Evolutionary conservation across 2,113 vertebrate species (phyloP).

Genomic region (Triplophysa tibetana): DNA sequence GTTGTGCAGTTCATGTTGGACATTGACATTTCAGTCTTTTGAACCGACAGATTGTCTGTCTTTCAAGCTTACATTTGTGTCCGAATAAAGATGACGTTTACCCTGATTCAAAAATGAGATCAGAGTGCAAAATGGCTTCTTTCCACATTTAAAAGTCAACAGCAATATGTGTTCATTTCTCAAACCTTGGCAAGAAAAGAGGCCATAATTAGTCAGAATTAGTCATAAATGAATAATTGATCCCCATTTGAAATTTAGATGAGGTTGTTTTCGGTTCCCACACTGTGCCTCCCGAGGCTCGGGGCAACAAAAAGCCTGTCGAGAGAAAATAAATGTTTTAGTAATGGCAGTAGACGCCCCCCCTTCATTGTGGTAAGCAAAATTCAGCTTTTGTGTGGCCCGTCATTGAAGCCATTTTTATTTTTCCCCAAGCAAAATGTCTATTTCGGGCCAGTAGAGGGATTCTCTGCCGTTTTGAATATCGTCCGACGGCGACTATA

Average conservation of each 20-base stretch:
- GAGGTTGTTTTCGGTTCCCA: constrained; percentile 57
- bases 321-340: constrained; percentile 67
- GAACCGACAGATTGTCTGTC: no score
- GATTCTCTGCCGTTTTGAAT: constrained; percentile 20
- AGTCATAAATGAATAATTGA: constrained; percentile 74
- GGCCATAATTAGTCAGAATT: constrained; percentile 70
- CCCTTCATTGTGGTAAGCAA: constrained; percentile 51
- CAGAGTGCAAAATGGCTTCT: neutral
- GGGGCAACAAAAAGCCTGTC: constrained; percentile 68
- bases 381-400: constrained; percentile 38
- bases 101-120: neutral
- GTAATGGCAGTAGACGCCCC: constrained; percentile 55
- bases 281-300: constrained; percentile 48
- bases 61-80: no score
- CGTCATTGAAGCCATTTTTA: constrained; percentile 26
- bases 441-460: neutral
- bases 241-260: constrained; percentile 71
- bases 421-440: neutral
- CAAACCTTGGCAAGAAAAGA: constrained; percentile 40
- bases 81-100: no score
- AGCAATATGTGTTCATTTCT: constrained; percentile 41
- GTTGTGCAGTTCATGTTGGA: no score
- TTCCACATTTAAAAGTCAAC: neutral
- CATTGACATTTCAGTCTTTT: no score
- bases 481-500: neutral